Evolutionary conservation across 2,888 invertebrate genomes (phyloP).

Genomic region (Chymomyza fuscimana): DNA sequence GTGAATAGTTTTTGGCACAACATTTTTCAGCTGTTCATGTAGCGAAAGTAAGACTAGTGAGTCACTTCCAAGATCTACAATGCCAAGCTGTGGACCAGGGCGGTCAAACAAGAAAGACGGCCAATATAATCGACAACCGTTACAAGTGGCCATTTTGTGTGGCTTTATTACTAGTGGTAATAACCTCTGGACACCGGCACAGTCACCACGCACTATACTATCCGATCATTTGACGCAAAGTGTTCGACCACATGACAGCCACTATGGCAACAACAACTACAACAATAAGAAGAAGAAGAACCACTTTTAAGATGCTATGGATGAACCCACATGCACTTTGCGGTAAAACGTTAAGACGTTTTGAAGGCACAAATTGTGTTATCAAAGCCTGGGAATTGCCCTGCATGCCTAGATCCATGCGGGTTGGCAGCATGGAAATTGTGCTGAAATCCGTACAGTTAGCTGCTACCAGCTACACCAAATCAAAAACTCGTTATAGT

Average conservation of each 20-base stretch:
- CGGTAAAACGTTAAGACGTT: conserved; percentile 61
- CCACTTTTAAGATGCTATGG: conserved; percentile 32
- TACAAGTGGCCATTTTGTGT: conserved; percentile 35
- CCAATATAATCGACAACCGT: conserved; percentile 37
- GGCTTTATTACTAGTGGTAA: conserved; percentile 65
- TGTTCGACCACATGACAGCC: conserved; percentile 2
- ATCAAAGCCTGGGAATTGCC: conserved; percentile 73
- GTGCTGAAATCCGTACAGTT: conserved; percentile 51
- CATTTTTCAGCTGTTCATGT: not conserved
- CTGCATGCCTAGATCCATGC: conserved; percentile 51
- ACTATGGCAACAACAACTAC: conserved; percentile 12
- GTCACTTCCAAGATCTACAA: not conserved
- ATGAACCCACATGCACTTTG: conserved; percentile 71
- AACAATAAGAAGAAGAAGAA: not conserved
- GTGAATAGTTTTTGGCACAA: not conserved
- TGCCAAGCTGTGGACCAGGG: not conserved
- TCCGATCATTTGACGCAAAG: not conserved
- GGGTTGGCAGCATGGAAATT: conserved; percentile 18
- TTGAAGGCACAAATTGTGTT: conserved; percentile 64
- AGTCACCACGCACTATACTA: conserved; percentile 36
- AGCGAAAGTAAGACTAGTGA: not conserved
- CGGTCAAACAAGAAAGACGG: conserved; percentile 22
- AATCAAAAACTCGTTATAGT: conserved; percentile 68
- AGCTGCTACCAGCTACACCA: conserved; percentile 47
- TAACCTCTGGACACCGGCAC: conserved; percentile 53